phyloP scores from a whole-genome alignment of 1,140 invertebrate genomes.

The Anadara kagoshimensis region DNA sequence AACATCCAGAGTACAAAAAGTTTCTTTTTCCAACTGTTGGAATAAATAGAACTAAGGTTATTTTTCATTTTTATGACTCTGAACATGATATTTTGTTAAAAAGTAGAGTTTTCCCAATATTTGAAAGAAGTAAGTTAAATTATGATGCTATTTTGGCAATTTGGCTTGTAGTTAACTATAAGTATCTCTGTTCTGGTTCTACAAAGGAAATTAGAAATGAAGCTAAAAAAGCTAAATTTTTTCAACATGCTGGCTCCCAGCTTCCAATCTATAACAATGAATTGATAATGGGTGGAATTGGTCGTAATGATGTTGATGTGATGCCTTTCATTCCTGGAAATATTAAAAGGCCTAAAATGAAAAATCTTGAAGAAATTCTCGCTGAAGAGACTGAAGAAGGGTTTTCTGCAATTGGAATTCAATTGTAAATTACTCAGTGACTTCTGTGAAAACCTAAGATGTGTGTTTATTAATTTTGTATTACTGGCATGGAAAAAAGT shows the following conservation, averaged over 20 bases:
- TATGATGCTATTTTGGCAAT: constrained; percentile 4
- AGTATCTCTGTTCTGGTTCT: constrained; percentile 11
- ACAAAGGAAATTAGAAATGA: not conserved
- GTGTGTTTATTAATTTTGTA: too few relatives aligned
- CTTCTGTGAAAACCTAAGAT: too few relatives aligned
- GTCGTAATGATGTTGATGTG: too few relatives aligned
- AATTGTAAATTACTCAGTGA: too few relatives aligned
- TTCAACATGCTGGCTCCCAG: not conserved
- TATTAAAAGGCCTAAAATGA: too few relatives aligned
- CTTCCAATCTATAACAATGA: too few relatives aligned
- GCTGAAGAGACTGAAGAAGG: too few relatives aligned
- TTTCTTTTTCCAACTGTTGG: constrained; percentile 10
- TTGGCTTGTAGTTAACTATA: constrained; percentile 14
- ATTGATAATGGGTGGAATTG: too few relatives aligned
- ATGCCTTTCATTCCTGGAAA: too few relatives aligned
- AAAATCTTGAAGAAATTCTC: too few relatives aligned
- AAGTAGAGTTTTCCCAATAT: not conserved
- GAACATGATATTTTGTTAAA: constrained; percentile 5
- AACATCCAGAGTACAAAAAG: not conserved
- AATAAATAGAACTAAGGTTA: not conserved
- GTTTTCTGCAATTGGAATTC: too few relatives aligned
- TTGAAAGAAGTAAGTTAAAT: not conserved
- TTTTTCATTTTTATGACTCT: constrained; percentile 2
- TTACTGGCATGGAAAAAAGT: too few relatives aligned
- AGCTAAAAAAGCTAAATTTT: not conserved